Percentiles rank a stretch among this genome's conserved stretches.
Evolutionary conservation across 2,113 vertebrate genomes (phyloP).

Genomic region (Triplophysa rosa): DNA sequence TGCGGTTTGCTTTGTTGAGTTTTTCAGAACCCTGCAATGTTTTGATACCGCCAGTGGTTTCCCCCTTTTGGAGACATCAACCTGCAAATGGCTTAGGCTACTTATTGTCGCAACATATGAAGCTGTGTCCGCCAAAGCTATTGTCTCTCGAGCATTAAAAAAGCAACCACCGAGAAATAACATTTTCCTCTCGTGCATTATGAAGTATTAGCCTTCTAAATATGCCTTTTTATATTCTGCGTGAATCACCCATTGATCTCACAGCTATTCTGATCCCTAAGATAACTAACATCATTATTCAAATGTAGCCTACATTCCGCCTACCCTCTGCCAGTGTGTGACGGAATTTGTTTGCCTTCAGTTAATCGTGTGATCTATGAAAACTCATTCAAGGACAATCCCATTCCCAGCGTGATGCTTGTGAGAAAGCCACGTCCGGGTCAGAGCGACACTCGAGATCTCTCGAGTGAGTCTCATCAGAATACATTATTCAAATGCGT

Average conservation of each 20-base stretch:
- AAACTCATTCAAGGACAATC: conserved; percentile 64
- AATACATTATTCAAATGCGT: conserved; percentile 48
- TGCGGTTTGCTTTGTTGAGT: too few relatives aligned
- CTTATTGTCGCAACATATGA: too few relatives aligned
- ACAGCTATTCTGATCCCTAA: conserved; percentile 57
- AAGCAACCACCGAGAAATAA: not conserved
- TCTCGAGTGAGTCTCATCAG: conserved; percentile 32
- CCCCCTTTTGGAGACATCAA: too few relatives aligned
- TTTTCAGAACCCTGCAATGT: too few relatives aligned
- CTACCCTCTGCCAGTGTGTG: conserved; percentile 34
- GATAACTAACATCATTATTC: conserved; percentile 64
- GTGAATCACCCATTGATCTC: conserved; percentile 59
- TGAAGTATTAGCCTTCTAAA: conserved; percentile 47
- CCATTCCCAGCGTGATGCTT: conserved; percentile 48
- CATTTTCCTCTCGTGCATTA: too few relatives aligned
- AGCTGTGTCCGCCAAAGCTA: too few relatives aligned
- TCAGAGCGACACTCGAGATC: conserved; percentile 38
- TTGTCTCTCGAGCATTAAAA: too few relatives aligned
- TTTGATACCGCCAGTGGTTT: too few relatives aligned
- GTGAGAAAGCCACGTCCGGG: conserved; percentile 34
- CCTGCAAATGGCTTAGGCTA: too few relatives aligned
- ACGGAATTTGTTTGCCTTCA: conserved; percentile 52
- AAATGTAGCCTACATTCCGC: conserved; percentile 52
- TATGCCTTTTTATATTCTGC: conserved; percentile 45
- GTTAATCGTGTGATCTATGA: conserved; percentile 58